These are phyloP conservation scores for Harpalus rufipes DNA, from an alignment of 2,888 invertebrate species.

Conservation along the genomic window DNA sequence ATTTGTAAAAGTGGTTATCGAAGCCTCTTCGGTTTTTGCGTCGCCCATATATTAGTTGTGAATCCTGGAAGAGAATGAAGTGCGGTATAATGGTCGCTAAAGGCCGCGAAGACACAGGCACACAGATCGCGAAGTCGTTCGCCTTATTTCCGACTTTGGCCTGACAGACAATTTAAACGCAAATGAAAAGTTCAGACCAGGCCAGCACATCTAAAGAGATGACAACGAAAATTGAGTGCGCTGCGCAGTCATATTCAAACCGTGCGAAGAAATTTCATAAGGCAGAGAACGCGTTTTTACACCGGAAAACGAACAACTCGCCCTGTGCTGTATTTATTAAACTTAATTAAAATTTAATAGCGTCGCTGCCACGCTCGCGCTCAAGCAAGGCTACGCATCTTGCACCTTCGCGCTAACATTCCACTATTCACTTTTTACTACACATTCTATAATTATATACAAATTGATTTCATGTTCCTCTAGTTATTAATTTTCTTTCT, in stretches of 20 bases:
- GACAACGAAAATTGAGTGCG: slow-evolving; percentile 60
- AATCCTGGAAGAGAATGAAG: slow-evolving; percentile 28
- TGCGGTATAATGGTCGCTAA: slow-evolving; percentile 20
- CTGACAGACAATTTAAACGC: slow-evolving; percentile 64
- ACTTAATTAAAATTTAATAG: slow-evolving; percentile 58
- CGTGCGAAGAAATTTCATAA: slow-evolving; percentile 54
- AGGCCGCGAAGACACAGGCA: not conserved
- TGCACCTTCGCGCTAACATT: not conserved
- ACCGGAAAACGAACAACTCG: slow-evolving; percentile 52
- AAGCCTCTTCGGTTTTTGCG: not conserved
- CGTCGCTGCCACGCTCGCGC: not conserved
- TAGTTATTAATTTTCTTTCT: too few species aligned
- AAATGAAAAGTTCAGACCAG: slow-evolving; percentile 61
- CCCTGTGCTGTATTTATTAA: slow-evolving; percentile 44
- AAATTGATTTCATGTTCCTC: too few species aligned
- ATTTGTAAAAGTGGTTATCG: slow-evolving; percentile 54
- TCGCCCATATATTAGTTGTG: slow-evolving; percentile 35
- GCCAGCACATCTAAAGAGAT: slow-evolving; percentile 51
- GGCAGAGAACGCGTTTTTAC: slow-evolving; percentile 31
- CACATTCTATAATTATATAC: too few species aligned
- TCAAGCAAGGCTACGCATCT: not conserved
- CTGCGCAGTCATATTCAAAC: slow-evolving; percentile 53
- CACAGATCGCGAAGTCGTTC: slow-evolving; percentile 42
- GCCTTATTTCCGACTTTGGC: slow-evolving; percentile 51
- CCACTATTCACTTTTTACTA: not conserved